phyloP scores from a whole-genome alignment of 2,888 invertebrate genomes.

The Melolontha melolontha region DNA sequence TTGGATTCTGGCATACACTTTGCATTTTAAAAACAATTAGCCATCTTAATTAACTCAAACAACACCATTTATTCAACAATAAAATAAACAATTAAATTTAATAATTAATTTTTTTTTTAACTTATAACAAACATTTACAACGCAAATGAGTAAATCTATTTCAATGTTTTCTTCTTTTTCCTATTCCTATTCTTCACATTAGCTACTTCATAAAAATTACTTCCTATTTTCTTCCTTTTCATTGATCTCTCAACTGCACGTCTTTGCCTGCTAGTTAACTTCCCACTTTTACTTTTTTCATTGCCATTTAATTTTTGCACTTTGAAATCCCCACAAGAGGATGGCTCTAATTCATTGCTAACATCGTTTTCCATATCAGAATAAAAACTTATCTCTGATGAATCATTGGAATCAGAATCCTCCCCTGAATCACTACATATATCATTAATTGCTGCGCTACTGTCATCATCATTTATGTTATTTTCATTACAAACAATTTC shows the following conservation, averaged over 20 bases:
- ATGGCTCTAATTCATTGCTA: slow-evolving; percentile 63
- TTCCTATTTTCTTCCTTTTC: slow-evolving; percentile 85
- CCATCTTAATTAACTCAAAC: no score
- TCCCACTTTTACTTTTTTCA: slow-evolving; percentile 62
- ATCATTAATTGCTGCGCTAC: slow-evolving; percentile 26
- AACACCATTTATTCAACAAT: no score
- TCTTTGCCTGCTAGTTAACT: slow-evolving; percentile 81
- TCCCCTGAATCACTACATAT: slow-evolving; percentile 9
- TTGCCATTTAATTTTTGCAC: slow-evolving; percentile 60
- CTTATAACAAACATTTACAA: slow-evolving; percentile 6
- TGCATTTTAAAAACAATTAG: no score
- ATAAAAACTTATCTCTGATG: slow-evolving; percentile 76
- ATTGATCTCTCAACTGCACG: slow-evolving; percentile 80
- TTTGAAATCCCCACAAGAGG: slow-evolving; percentile 67
- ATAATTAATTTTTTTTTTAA: background rate
- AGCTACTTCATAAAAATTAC: slow-evolving; percentile 88
- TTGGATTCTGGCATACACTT: no score
- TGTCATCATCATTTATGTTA: slow-evolving; percentile 44
- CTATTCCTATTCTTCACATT: slow-evolving; percentile 91
- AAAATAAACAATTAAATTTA: no score
- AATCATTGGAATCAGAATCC: slow-evolving; percentile 57
- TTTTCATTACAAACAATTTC: slow-evolving; percentile 8
- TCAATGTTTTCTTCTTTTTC: slow-evolving; percentile 70
- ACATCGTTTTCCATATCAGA: slow-evolving; percentile 74
- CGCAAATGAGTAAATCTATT: background rate